Percentiles rank a stretch among this genome's conserved stretches.
Conservation (phyloP, 2,113 vertebrate species). For the Lepus timidus region DNA sequence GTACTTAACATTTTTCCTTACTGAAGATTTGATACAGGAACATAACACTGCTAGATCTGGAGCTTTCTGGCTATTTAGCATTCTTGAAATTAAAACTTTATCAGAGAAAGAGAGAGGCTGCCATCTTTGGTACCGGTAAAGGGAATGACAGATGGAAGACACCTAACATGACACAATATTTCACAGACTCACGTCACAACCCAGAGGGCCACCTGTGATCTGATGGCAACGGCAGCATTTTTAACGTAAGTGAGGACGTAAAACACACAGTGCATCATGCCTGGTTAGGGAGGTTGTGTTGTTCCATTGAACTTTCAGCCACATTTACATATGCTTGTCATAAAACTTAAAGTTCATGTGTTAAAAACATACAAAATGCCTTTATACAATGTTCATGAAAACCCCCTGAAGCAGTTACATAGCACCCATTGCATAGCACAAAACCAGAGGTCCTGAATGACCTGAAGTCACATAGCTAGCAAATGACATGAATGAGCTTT, state of each 20-base stretch:
- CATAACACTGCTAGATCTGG: background rate
- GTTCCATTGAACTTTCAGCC: constrained; percentile 21
- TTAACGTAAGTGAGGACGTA: background rate
- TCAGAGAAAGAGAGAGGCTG: background rate
- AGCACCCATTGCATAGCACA: constrained; percentile 5
- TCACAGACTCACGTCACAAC: constrained; percentile 31
- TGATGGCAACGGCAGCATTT: background rate
- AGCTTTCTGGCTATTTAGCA: background rate
- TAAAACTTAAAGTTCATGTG: no score
- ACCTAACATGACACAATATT: background rate
- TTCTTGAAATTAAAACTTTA: constrained; percentile 27
- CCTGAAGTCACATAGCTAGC: constrained; percentile 30
- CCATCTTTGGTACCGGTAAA: background rate
- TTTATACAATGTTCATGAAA: constrained; percentile 38
- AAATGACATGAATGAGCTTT: constrained; percentile 25
- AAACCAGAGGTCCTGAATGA: constrained; percentile 33
- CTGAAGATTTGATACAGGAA: background rate
- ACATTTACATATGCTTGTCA: background rate
- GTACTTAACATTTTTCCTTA: constrained; percentile 1
- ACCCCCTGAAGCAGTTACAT: background rate
- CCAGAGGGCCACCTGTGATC: background rate
- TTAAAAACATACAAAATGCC: background rate
- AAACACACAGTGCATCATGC: background rate
- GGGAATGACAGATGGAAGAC: background rate
- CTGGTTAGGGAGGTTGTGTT: background rate